Evolutionary conservation across 2,888 invertebrate genomes (phyloP).

Genomic region (Danaus chrysippus): DNA sequence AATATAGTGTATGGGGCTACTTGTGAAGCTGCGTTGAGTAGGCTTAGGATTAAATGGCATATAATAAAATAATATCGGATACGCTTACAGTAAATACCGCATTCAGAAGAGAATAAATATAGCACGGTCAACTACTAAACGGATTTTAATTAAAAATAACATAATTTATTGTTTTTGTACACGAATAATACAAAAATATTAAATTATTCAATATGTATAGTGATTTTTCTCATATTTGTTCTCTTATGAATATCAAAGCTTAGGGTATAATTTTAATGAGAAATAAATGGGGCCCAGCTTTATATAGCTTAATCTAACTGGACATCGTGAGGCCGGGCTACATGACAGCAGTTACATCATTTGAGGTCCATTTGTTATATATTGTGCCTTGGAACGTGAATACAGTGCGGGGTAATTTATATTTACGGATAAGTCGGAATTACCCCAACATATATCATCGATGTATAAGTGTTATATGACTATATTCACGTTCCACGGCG

Average conservation of each 20-base stretch:
- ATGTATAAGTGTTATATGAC: neutral
- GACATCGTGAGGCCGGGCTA: slow-evolving; percentile 32
- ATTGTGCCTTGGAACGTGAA: slow-evolving; percentile 28
- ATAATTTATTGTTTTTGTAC: neutral
- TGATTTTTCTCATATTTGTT: slow-evolving; percentile 12
- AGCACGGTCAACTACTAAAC: neutral
- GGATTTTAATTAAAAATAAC: neutral
- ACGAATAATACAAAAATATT: neutral
- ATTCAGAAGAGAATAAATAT: slow-evolving; percentile 26
- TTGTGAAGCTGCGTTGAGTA: slow-evolving; percentile 26
- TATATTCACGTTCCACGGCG: slow-evolving; percentile 30
- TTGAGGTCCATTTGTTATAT: slow-evolving; percentile 37
- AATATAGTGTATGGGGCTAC: slow-evolving; percentile 20
- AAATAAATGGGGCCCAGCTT: slow-evolving; percentile 33
- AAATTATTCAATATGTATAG: slow-evolving; percentile 4
- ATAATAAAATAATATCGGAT: slow-evolving; percentile 12
- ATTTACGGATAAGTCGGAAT: neutral
- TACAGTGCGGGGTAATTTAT: neutral
- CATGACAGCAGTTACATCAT: slow-evolving; percentile 34
- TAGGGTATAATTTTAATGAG: slow-evolving; percentile 28
- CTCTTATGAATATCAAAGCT: slow-evolving; percentile 29
- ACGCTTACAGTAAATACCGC: slow-evolving; percentile 18
- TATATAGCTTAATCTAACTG: slow-evolving; percentile 41
- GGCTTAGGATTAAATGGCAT: slow-evolving; percentile 22
- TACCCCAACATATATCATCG: neutral